phyloP scores from a whole-genome alignment of 2,797 vertebrate genomes.

The Diceros bicornis region DNA sequence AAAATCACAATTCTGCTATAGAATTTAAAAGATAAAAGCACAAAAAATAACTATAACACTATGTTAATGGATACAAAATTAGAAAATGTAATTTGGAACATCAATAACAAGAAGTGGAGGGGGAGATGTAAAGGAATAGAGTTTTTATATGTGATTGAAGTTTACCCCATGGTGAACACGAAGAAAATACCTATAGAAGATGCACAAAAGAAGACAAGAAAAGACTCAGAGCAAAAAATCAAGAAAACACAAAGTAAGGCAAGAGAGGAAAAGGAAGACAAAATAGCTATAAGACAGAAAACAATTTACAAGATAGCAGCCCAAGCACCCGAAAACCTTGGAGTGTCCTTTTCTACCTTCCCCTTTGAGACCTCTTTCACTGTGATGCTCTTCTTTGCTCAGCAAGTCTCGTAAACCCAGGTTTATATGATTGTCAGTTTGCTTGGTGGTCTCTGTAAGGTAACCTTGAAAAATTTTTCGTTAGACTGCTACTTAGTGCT shows the following conservation, averaged over 20 bases:
- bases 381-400: neutral
- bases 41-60: neutral
- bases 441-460: neutral
- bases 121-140: neutral
- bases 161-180: neutral
- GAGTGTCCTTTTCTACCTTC: neutral
- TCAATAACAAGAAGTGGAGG: neutral
- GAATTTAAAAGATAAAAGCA: neutral
- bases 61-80: neutral
- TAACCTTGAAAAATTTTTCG: neutral
- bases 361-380: neutral
- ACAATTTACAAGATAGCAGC: neutral
- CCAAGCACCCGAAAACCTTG: neutral
- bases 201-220: neutral
- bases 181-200: neutral
- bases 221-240: neutral
- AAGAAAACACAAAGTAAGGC: neutral
- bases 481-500: neutral
- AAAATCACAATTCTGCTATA: neutral
- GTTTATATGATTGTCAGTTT: neutral
- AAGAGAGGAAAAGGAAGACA: neutral
- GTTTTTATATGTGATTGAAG: neutral
- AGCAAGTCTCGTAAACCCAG: neutral
- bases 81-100: neutral
- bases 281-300: neutral